Evolutionary conservation across 2,888 invertebrate genomes (phyloP).

Genomic region (Hypomecis atomaria): DNA sequence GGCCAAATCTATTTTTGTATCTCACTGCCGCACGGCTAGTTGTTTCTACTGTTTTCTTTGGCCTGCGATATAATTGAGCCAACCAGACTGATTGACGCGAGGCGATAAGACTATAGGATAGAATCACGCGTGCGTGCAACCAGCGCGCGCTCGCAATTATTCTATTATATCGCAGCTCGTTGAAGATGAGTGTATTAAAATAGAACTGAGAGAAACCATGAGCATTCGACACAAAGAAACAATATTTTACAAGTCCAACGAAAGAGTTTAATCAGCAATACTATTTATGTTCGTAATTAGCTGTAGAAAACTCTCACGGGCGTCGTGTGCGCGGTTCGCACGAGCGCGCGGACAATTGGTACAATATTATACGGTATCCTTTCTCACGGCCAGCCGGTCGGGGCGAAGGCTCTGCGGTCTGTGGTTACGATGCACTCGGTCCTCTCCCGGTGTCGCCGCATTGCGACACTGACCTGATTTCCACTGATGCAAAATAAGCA

Average conservation of each 20-base stretch:
- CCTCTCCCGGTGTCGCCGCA: constrained; percentile 36
- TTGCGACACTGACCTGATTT: constrained; percentile 50
- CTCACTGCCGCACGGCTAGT: background rate
- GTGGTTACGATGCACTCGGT: constrained; percentile 44
- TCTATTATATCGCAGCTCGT: constrained; percentile 5
- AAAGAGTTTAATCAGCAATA: constrained; percentile 22
- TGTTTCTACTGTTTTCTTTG: constrained; percentile 3
- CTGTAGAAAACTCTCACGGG: constrained; percentile 23
- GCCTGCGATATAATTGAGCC: constrained; percentile 31
- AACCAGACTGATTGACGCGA: constrained; percentile 3
- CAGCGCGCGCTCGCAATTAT: constrained; percentile 23
- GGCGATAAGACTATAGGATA: constrained; percentile 14
- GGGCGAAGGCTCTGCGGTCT: constrained; percentile 36
- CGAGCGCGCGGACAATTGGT: constrained; percentile 33
- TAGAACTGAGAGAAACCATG: constrained; percentile 23
- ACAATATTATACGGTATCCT: constrained; percentile 38
- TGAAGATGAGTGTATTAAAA: constrained; percentile 5
- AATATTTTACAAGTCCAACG: constrained; percentile 18
- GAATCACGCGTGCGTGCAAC: constrained; percentile 17
- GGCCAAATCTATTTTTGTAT: too few relatives aligned
- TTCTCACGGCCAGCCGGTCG: constrained; percentile 49
- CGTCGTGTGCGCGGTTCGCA: constrained; percentile 23
- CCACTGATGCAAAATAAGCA: constrained; percentile 1
- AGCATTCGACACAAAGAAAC: constrained; percentile 15
- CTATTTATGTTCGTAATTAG: constrained; percentile 27